Conservation (phyloP, 1,140 invertebrate species). For the Nymphalis io region DNA sequence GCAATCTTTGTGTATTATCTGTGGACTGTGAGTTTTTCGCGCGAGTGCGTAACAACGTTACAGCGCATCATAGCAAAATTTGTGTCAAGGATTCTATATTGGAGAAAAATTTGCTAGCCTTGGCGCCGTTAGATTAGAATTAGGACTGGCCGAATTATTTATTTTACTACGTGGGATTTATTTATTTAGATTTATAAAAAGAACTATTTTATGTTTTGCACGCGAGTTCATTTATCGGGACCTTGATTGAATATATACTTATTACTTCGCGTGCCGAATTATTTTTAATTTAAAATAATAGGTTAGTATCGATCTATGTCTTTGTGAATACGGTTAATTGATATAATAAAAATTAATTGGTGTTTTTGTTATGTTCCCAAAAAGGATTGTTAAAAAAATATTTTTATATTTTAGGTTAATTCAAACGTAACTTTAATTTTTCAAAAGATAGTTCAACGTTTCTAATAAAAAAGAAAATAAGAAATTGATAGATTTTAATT, state of each 20-base stretch:
- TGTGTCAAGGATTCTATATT: constrained; percentile 72
- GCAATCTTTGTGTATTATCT: constrained; percentile 41
- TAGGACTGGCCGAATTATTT: constrained; percentile 72
- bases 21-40: constrained; percentile 50
- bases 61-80: constrained; percentile 54
- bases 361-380: not conserved
- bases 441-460: no score
- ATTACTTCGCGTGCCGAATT: not conserved
- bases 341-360: not conserved
- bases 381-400: no score
- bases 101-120: constrained; percentile 75
- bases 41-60: constrained; percentile 41
- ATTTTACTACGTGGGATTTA: constrained; percentile 60
- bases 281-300: constrained; percentile 19
- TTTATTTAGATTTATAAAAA: constrained; percentile 39
- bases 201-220: constrained; percentile 32
- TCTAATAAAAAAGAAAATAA: no score
- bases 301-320: constrained; percentile 5
- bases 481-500: no score
- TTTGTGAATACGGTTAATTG: not conserved
- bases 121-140: constrained; percentile 69
- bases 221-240: constrained; percentile 15
- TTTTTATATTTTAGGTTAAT: no score
- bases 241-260: constrained; percentile 28
- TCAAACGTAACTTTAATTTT: no score